A percentile compares a stretch with the other conserved stretches of the same genome.
Evolutionary conservation across 2,888 invertebrate species (phyloP).

Genomic region (Drosophila hamatofila): DNA sequence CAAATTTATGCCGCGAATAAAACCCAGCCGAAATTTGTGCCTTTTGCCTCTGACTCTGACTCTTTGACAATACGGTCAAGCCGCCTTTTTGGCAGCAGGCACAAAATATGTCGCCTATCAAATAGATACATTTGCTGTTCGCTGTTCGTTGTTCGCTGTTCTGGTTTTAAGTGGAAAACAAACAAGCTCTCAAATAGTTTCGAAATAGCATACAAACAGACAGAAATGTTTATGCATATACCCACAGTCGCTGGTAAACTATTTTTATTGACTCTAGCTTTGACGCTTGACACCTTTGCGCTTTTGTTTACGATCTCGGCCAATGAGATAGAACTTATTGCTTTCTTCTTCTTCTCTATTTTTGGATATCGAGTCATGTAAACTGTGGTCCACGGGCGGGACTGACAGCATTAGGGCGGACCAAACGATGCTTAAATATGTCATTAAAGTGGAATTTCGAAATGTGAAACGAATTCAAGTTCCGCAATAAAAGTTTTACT

Average conservation of each 20-base stretch:
- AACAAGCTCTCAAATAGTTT: constrained; percentile 73
- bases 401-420: constrained; percentile 34
- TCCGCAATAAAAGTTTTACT: neutral
- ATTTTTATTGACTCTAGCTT: constrained; percentile 80
- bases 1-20: constrained; percentile 43
- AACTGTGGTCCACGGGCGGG: constrained; percentile 32
- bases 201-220: constrained; percentile 34
- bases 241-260: constrained; percentile 46
- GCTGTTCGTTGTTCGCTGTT: constrained; percentile 61
- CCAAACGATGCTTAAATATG: constrained; percentile 12
- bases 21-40: constrained; percentile 10
- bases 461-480: constrained; percentile 8
- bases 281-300: constrained; percentile 76
- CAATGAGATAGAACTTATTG: constrained; percentile 29
- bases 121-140: constrained; percentile 59
- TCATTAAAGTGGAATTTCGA: constrained; percentile 9
- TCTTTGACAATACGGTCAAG: constrained; percentile 34
- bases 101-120: constrained; percentile 57
- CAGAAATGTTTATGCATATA: constrained; percentile 34
- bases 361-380: constrained; percentile 15
- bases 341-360: constrained; percentile 13
- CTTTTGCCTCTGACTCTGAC: constrained; percentile 2
- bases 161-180: constrained; percentile 76
- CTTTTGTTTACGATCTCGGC: constrained; percentile 70
- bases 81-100: constrained; percentile 36